These are phyloP conservation scores for Brachypteracias leptosomus DNA, from an alignment of 2,113 vertebrate genomes.

Conservation along the genomic window DNA sequence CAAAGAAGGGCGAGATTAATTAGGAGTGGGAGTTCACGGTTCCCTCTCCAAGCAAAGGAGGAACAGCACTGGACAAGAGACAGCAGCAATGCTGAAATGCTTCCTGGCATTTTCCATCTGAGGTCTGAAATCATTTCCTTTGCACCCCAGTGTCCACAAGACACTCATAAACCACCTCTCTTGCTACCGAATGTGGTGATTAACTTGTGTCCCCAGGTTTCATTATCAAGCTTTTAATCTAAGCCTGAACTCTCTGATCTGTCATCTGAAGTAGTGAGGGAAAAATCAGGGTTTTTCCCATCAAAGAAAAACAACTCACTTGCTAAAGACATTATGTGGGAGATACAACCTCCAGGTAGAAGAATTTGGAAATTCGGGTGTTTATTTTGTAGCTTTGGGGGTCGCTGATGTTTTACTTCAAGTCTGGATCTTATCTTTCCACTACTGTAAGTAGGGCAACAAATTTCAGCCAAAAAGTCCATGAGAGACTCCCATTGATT, in stretches of 20 bases:
- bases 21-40: not conserved
- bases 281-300: constrained; percentile 11
- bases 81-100: not conserved
- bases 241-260: constrained; percentile 25
- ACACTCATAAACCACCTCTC: not conserved
- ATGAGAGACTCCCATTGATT: not conserved
- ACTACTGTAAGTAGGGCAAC: not conserved
- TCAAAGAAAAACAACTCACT: not conserved
- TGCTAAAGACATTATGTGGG: not conserved
- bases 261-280: not conserved
- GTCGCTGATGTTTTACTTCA: not conserved
- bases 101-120: not conserved
- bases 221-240: constrained; percentile 44
- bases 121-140: not conserved
- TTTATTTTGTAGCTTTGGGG: not conserved
- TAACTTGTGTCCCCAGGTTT: constrained; percentile 18
- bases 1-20: not conserved
- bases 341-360: not conserved
- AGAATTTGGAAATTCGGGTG: not conserved
- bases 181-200: not conserved
- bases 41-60: not conserved
- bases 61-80: not conserved
- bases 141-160: not conserved
- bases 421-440: not conserved
- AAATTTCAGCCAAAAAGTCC: not conserved